Percentiles rank a stretch among this genome's conserved stretches.
phyloP scores from a whole-genome alignment of 2,113 vertebrate genomes.

The Guaruba guarouba region DNA sequence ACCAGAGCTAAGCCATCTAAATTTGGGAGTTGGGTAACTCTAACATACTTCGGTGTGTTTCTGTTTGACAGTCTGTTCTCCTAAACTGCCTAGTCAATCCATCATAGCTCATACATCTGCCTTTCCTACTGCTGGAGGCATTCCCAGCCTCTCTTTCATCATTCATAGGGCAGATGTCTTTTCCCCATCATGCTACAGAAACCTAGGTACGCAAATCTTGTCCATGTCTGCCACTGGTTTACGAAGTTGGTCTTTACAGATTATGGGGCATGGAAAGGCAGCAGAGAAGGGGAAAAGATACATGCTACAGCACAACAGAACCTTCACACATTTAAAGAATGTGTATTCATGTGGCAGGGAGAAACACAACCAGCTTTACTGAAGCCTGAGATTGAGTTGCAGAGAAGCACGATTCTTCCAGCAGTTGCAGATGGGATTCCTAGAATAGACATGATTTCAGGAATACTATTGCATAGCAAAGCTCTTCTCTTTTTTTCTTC shows the following conservation, averaged over 20 bases:
- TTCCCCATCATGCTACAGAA: neutral
- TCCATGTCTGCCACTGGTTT: neutral
- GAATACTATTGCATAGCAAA: neutral
- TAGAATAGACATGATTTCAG: neutral
- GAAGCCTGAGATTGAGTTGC: neutral
- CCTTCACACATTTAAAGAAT: neutral
- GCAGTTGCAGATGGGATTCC: neutral
- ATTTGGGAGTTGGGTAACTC: neutral
- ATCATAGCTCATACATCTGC: neutral
- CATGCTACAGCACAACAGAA: neutral
- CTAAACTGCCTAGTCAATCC: accelerated
- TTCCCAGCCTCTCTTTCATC: neutral
- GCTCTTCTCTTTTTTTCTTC: neutral
- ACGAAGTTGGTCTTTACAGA: neutral
- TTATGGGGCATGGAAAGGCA: neutral
- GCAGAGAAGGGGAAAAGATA: neutral
- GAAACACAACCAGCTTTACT: neutral
- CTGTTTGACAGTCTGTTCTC: neutral
- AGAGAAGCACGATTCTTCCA: neutral
- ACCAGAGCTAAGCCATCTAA: neutral
- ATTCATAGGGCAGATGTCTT: neutral
- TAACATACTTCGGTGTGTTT: neutral
- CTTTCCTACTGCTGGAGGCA: neutral
- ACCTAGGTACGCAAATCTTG: neutral
- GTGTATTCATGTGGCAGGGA: neutral